These are phyloP conservation scores for Miltochrista miniata DNA, from an alignment of 2,888 invertebrate species.

Conservation along the genomic window DNA sequence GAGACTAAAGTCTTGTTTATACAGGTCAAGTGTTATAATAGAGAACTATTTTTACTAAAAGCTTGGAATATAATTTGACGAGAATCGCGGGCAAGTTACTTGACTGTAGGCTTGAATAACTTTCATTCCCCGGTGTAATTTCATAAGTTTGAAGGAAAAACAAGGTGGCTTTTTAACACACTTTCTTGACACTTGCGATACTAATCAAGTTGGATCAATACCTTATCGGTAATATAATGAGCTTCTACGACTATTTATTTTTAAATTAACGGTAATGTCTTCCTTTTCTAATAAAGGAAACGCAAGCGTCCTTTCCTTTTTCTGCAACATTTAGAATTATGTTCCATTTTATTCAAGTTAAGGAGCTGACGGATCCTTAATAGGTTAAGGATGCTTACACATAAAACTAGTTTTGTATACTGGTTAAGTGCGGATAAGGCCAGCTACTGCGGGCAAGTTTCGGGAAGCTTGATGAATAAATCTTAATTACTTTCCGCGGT, in stretches of 20 bases:
- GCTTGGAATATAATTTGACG: too few species aligned
- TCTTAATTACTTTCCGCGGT: too few species aligned
- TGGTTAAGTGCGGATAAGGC: neutral
- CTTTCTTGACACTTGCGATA: neutral
- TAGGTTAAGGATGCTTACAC: neutral
- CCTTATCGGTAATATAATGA: neutral
- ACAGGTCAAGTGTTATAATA: too few species aligned
- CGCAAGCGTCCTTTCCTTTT: slow-evolving; percentile 7
- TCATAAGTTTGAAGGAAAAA: too few species aligned
- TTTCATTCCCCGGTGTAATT: too few species aligned
- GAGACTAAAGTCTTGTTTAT: too few species aligned
- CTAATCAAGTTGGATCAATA: neutral
- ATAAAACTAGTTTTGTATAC: neutral
- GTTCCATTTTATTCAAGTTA: neutral
- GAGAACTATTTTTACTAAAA: too few species aligned
- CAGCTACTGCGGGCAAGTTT: neutral
- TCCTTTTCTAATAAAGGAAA: slow-evolving; percentile 20
- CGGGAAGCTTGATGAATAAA: too few species aligned
- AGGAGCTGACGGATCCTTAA: neutral
- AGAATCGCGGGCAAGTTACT: too few species aligned
- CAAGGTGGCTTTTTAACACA: neutral
- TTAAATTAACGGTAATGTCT: slow-evolving; percentile 19
- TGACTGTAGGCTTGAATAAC: too few species aligned
- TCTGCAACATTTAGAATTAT: slow-evolving; percentile 7
- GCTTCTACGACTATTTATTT: neutral